Base-by-base conservation (phyloP, 2,888 invertebrate species). In the Proisotoma minuta region DNA sequence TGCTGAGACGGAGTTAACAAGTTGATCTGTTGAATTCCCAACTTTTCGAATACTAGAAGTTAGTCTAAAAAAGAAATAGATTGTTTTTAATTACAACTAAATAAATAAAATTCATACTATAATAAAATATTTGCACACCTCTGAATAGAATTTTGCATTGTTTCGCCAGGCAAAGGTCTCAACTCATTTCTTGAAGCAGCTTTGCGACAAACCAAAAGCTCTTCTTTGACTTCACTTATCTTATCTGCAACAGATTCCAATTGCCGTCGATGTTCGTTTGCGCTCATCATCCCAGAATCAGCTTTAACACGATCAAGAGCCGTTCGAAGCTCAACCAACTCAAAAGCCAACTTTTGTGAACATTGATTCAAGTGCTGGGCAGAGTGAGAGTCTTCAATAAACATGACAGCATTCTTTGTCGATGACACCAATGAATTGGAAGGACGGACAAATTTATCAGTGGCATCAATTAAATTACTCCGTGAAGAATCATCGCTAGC, bases 81-180 rank as follows among this genome's bases (percentile, higher is more conserved):
- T 20, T 18, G 49, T n/a, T 58, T 58, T 10, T 8, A 24, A 22
- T 18, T 40, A n/a, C 22, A 18, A 20, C 22, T 43, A 56, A 20
- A 20, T 47, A 22, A 57, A 34, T 22, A 47, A 12, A 34, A 29
- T 23, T 22, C 27, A 53, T 20, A 48, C 8, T 28, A 26, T 24
- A 20, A 53, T 5, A 60, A 22, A 49, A 20, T 29, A 56, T 57
- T 15, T 34, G 15, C 39, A 23, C 49, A 69, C 66, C 71, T 65
- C 53, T 71, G 71, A 61, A 73, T 71, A 23, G 71, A 62, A 61
- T 65, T 71, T 57, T 72, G 72, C 50, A 86, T 84, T 18, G 87
- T 88, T 77, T 92, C 91, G 48, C 91, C 93, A 0, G 95, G 95
- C 70, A 95, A 78, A 0, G 94, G 92, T 63, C 85, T 81, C 43